Base-by-base conservation (phyloP, 2,113 vertebrate species). In the Gymnarchus niloticus region DNA sequence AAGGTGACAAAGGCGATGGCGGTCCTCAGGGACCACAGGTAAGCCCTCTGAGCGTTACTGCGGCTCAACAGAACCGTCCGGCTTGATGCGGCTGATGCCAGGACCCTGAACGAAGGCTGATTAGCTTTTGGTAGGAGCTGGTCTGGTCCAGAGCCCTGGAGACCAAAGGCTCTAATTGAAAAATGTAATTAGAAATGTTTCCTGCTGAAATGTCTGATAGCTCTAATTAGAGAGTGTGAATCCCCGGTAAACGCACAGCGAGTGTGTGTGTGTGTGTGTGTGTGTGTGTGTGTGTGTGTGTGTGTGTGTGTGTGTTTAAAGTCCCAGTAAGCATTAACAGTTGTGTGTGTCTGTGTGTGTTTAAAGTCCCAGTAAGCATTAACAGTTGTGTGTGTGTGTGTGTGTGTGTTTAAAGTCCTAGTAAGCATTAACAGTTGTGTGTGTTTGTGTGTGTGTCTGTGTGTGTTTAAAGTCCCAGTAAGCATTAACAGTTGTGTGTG, bases 21-120 rank as follows among this genome's bases (percentile, higher is more conserved):
- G 98, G 98, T 56, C 91, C 92, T 80, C 93, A 94, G 69, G 98
- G 98, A 77, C 4, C 92, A 14, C 98, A 98, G 97, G 98, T 99
- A 81, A 73, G 46, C 37, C 56, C 44, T 17, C 4, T 23, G 48
- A 44, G 0, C 44, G 14, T 81, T 81, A 80, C 7, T 25, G 28
- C 49, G 33, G 0, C 46, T n/a, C 5, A 51, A 73, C 14, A 73
- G 65, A 73, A 73, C 28, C 5, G n/a, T n/a, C 25, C 65, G n/a
- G 65, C 65, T n/a, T 19, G 33, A 41, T 73, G 4, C 2, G 65
- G 65, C 37, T 37, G 6, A 4, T 41, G 65, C 1, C 28, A 1
- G 28, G 61, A 28, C 4, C 28, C 61, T 69, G 61, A 69, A 17
- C 4, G 3, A 28, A 84, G 23, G 14, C 17, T 84, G 83, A 73